A percentile compares a stretch with the other conserved stretches of the same genome.
Evolutionary conservation across 2,888 invertebrate genomes (phyloP).

Genomic region (Sussaba pulchella): DNA sequence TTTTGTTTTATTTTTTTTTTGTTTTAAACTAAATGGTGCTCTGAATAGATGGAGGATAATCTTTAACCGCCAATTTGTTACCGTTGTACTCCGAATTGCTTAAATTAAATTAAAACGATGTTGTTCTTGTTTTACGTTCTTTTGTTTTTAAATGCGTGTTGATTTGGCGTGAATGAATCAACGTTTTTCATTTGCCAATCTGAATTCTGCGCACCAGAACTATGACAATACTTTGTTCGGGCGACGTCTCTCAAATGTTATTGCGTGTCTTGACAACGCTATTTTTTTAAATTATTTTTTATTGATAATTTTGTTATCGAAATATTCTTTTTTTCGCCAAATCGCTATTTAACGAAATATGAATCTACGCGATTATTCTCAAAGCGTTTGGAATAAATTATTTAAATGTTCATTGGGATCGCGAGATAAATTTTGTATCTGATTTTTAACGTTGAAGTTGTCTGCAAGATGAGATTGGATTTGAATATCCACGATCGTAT

Average conservation of each 20-base stretch:
- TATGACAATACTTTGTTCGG: slow-evolving; percentile 64
- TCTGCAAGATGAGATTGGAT: neutral
- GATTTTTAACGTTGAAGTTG: neutral
- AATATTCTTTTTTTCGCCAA: neutral
- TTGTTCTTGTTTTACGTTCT: slow-evolving; percentile 33
- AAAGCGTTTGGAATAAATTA: neutral
- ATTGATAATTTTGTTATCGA: neutral
- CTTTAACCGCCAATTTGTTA: slow-evolving; percentile 58
- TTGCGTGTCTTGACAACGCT: slow-evolving; percentile 40
- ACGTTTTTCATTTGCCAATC: slow-evolving; percentile 46
- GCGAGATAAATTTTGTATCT: no score
- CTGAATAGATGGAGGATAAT: slow-evolving; percentile 62
- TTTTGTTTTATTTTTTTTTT: slow-evolving; percentile 33
- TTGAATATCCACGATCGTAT: slow-evolving; percentile 26
- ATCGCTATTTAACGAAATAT: neutral
- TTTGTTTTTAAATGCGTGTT: slow-evolving; percentile 31
- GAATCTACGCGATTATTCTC: neutral
- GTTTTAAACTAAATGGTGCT: slow-evolving; percentile 61
- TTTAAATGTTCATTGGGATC: no score
- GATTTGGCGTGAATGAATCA: slow-evolving; percentile 51
- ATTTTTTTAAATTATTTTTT: slow-evolving; percentile 14
- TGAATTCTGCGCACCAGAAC: slow-evolving; percentile 66
- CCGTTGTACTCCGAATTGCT: slow-evolving; percentile 60
- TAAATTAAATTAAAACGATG: slow-evolving; percentile 55
- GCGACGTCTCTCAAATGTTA: slow-evolving; percentile 47